Evolutionary conservation across 2,113 vertebrate species (phyloP).

Genomic region (Shinisaurus crocodilurus): DNA sequence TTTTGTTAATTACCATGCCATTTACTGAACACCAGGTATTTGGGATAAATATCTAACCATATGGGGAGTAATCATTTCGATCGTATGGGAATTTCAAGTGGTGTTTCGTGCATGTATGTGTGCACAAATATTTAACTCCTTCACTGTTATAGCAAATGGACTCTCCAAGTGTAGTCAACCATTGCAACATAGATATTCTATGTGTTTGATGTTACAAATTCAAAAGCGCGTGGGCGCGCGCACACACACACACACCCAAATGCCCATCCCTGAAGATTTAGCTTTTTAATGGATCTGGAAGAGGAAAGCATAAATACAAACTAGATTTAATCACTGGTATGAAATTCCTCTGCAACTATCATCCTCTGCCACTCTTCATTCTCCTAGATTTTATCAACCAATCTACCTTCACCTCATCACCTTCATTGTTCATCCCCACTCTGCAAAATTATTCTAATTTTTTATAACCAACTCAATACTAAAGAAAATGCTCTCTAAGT

Average conservation of each 20-base stretch:
- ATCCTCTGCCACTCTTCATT: neutral
- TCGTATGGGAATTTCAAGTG: slow-evolving; percentile 53
- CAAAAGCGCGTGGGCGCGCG: neutral
- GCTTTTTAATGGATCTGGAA: neutral
- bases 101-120: slow-evolving; percentile 21
- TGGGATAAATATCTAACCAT: slow-evolving; percentile 63
- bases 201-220: neutral
- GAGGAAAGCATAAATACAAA: neutral
- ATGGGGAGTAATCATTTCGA: slow-evolving; percentile 64
- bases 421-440: neutral
- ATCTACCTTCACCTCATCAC: neutral
- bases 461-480: neutral
- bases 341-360: neutral
- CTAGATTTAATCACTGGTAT: neutral
- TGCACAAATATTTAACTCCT: slow-evolving; percentile 48
- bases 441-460: neutral
- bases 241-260: too few relatives aligned
- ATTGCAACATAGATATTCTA: neutral
- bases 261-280: neutral
- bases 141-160: slow-evolving; percentile 1
- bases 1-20: neutral
- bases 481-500: neutral
- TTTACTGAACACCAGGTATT: slow-evolving; percentile 46
- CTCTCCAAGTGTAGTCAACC: neutral
- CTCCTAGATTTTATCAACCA: neutral